Base-by-base conservation (phyloP, 2,113 vertebrate species). In the Saccopteryx leptura region DNA sequence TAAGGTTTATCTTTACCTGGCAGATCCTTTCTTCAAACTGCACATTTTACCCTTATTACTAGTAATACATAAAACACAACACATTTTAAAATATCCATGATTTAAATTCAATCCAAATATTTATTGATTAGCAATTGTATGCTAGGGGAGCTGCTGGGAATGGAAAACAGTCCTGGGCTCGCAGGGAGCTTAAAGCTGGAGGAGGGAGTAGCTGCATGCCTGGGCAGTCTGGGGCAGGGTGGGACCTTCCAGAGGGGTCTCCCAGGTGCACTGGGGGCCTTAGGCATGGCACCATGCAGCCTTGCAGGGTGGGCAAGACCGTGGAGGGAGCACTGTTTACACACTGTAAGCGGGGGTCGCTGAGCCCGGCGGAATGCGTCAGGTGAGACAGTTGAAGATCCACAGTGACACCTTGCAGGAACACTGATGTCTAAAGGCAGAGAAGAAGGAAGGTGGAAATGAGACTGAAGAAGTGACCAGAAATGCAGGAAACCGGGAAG, bases 1-100 rank as follows among this genome's bases (percentile, higher is more conserved):
- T 92, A 58, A 84, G 21, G 12, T n/a, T 84, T 94, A 50, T 88
- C 63, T 88, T 83, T 92, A 65, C 33, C 17, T 88, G 76, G 24
- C 31, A 46, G 23, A 12, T 63, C 76, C 79, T 76, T 71, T 58
- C 79, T 92, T 93, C 19, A 87, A 66, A 90, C 48, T 75, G 26
- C 17, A 66, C 10, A 61, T 13, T 60, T 86, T 66, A 26, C 11
- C 72, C 17, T 96, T 65, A 60, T 48, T 81, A 48, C 17, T 31
- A 80, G 23, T 79, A 80, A 90, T 88, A 90, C 50, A 33, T 78
- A 56, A 56, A 82, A 58, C 31, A 66, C 28, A 93, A 66, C 81
- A 11, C n/a, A 72, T 56, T 52, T 93, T 76, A 18, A 81, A 31
- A 61, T 93, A 61, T 9, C 31, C 19, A 17, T 54, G 61, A 54